Base-by-base conservation (phyloP, 2,888 invertebrate species). In the Coleophora deauratella region DNA sequence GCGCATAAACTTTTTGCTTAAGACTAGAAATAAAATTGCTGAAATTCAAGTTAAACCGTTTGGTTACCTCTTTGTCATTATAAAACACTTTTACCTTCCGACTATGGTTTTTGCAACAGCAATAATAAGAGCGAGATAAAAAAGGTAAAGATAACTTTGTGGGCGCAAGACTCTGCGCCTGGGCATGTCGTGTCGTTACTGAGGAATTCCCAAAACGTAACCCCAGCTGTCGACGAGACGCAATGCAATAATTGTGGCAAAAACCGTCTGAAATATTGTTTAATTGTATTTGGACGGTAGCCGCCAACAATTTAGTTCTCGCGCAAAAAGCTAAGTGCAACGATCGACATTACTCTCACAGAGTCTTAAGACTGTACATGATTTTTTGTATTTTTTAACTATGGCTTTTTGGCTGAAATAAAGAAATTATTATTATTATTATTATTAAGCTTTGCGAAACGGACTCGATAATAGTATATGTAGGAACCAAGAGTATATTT, bases 191-290 rank as follows among this genome's bases (percentile, higher is more conserved):
- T 43, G 51, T 76, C 62, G 61, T 78, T 76, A 72, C 59, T 49
- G 50, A 62, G 62, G 76, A 72, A 81, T 77, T 66, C 64, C 57
- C 58, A 56, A 67, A 77, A 63, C 61, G 65, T 47, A 60, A 52
- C 60, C 58, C 60, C 62, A 57, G 65, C 69, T 62, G 68, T 58
- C 57, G 50, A 51, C 49, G 51, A 56, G 45, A 52, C 57, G 62
- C 71, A 76, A 79, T 76, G 75, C 72, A 66, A 72, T 81, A 76
- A 82, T 81, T 79, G 74, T 64, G 56, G 66, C 62, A 75, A 80
- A 81, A 82, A 78, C 67, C 50, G 51, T 49, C 62, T 73, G 66
- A 76, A 75, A 74, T 77, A 72, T 78, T 65, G 66, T 68, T 60
- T 75, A 75, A 79, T 79, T 80, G 76, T 74, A 74, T 72, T 66